Base-by-base conservation (phyloP, 2,797 vertebrate genomes). In the Sciaenops ocellatus region DNA sequence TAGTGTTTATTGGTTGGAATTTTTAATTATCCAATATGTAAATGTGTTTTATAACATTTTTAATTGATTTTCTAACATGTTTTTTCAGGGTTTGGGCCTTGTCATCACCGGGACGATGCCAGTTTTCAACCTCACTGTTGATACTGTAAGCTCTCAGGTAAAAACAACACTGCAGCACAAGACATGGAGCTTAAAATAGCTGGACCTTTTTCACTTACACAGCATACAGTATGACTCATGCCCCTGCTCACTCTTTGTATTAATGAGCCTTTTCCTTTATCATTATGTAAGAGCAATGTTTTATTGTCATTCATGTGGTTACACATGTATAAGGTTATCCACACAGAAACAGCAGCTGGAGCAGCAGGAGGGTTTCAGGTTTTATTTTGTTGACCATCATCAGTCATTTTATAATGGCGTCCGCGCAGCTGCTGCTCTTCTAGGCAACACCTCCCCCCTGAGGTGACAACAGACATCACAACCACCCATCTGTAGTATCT, bases 21-120 rank as follows among this genome's bases (percentile, higher is more conserved):
- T 50, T 61, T 18, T 9, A 41, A 46, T 47, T 3, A 17, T 11
- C 11, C 3, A 55, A 2, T 20, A 17, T 22, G 4, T 61, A 9
- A 52, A 41, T 4, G 9, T 20, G 1, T n/a, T 50, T 59, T 3
- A 42, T 3, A 8, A 11, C 3, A 5, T 24, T 41, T 56, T 41
- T n/a, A 48, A 41, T 54, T 57, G 2, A 0, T 73, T 51, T 73
- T 70, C 6, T 73, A 3, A 34, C 0, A 22, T 84, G 26, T 79
- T 59, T 65, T 76, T 46, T 67, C 54, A 99, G 98, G 97, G 98
- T 55, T 94, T 99, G 92, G 98, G 98, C 13, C 93, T 99, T 38
- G 98, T 99, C 90, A 97, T 99, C 90, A 98, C 97, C 0, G 98
- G 98, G 69, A 99, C 98, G 0, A 95, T 99, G 91, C 98, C 98